Evolutionary conservation across 2,113 vertebrate species (phyloP), one percentile per base, ranked within the genome.

Genomic region (Megaceryle torquata): DNA sequence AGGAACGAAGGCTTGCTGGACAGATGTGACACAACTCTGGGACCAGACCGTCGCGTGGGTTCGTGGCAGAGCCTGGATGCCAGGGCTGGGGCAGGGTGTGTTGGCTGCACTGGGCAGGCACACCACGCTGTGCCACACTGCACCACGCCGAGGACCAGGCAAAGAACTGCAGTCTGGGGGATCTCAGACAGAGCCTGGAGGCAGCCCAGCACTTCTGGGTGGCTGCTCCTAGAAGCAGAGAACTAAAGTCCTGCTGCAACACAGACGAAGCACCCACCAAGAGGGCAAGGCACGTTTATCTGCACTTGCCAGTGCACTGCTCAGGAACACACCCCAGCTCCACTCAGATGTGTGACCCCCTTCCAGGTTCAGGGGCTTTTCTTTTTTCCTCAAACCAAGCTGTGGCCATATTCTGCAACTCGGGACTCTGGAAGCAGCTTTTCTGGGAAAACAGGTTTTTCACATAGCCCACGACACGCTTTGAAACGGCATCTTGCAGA

Each of bases 301-400:
- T 41, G 43, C 6, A 20, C 35, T 35, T 53, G 31, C 29, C 31
- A 9, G 25, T 10, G 35, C 28, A 5, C 48, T 68, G 19, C 31
- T 41, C n/a, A 26, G 53, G 35, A 54, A 46, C 0, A 9, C 0
- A 10, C 6, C 31, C 13, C 16, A 75, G 44, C 41, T 18, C 54
- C 18, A 9, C 54, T 20, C 61, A 44, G 14, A 26, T 12, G 9
- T 0, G 0, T 2, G 50, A 35, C 29, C 16, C 43, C 51, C 18
- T 41, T 7, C 28, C 69, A 75, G 56, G 83, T n/a, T 19, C 28
- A 29, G n/a, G 7, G 8, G 28, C 24, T 77, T 53, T 2, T 5
- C 16, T 61, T 64, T 64, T 68, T 63, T 48, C 74, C 70, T 68
- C 41, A 44, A 14, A 28, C 43, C 4, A 1, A 24, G 39, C 2